Base-by-base conservation (phyloP, 1,140 invertebrate genomes). In the Trachelipus rathkii region DNA sequence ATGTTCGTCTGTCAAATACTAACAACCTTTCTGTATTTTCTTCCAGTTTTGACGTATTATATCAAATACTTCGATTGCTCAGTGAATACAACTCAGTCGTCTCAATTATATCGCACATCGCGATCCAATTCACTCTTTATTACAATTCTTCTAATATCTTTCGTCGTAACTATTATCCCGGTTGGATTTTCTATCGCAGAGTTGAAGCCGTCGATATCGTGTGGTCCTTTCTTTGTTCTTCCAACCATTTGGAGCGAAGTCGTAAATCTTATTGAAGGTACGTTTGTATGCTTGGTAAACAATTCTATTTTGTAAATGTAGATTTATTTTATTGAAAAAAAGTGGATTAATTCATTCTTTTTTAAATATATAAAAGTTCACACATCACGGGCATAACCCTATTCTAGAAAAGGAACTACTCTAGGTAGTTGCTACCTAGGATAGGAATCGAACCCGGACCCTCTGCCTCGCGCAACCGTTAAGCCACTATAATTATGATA, bases 51-150 rank as follows among this genome's bases (percentile, higher is more conserved):
- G 50, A 72, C 78, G 72, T 96, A 95, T 83, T 93, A 95, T 82
- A 86, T 95, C 0, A 95, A 95, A 85, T 93, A 93, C 82, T 95
- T 95, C 84, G 88, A 91, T 3, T 93, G 91, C 84, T 82, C 92
- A 0, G 85, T 90, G 0, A 93, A 80, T 60, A 78, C 78, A 50
- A 79, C 81, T 82, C 92, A 92, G 0, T 90, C 92, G 0, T 88
- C 89, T 2, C 89, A 89, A 44, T 87, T 94, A 7, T 93, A 94
- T 82, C 88, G 91, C 75, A 92, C 93, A 19, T 95, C 93, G 0
- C 87, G 91, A 68, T 92, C 92, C 0, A 92, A 81, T 44, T 75
- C 79, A 44, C 76, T 79, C 24, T 80, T 78, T 76, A 79, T 81
- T 69, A 73, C 69, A 60, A 80, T 82, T 46, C 74, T 79, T 21